Evolutionary conservation across 2,797 vertebrate species (phyloP), one percentile per base, ranked within the genome.

Genomic region (Chanos chanos): DNA sequence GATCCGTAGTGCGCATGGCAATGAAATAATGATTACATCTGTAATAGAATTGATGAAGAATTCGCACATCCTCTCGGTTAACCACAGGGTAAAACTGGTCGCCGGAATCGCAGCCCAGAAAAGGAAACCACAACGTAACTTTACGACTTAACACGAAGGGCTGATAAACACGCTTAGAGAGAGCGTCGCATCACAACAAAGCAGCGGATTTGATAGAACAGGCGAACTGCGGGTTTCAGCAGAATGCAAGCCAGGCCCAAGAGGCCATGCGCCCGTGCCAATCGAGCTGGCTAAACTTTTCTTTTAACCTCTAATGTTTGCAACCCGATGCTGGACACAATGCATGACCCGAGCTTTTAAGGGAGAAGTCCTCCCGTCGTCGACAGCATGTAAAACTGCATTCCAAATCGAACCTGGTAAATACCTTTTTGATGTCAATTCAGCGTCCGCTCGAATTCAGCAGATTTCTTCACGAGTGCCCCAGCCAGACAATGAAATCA

Each of bases 401-500:
- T 49, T 64, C 58, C 52, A n/a, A 70, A 76, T 61, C 64, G 76
- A 76, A 70, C 68, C 55, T n/a, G 44, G 66, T 33, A 72, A 81
- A 74, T 84, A 90, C 87, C 87, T 73, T 49, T 41, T 62, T 47
- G 70, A 31, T 37, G 67, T 55, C 45, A 68, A 59, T 70, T 76
- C 70, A 71, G 76, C 79, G 76, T 66, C 75, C 75, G 79, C 66
- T 83, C 79, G 79, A 81, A 93, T 92, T 93, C 91, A 91, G 90
- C 83, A 90, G 92, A 92, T 92, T 94, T 94, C 92, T 90, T 87
- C 87, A 86, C 78, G 88, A 67, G 89, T 90, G 89, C 89, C 88
- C 89, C 89, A 86, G 89, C 93, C 81, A 96, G 92, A 98, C 95
- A 98, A 97, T 97, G 93, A 96, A 96, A 97, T 98, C 95, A 98